Conservation (phyloP, 2,113 vertebrate genomes). For the Sialia sialis region DNA sequence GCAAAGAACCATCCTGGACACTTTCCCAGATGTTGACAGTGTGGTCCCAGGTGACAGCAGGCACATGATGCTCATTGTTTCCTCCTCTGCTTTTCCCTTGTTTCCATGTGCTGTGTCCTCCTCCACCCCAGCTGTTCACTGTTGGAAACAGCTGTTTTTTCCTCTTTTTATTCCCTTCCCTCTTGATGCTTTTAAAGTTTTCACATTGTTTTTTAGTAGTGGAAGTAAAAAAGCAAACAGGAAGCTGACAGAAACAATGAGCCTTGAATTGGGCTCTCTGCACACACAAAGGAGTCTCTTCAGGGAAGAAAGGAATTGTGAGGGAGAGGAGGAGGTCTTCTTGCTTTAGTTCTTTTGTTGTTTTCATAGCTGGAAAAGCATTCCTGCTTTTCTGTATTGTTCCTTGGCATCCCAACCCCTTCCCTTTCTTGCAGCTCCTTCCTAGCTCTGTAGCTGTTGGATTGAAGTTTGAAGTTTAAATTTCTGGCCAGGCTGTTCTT, state of each 20-base stretch:
- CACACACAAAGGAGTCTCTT: constrained; percentile 35
- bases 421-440: background rate
- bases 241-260: constrained; percentile 71
- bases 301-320: background rate
- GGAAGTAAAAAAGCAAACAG: constrained; percentile 70
- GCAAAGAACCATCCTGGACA: constrained; percentile 80
- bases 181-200: constrained; percentile 28
- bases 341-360: constrained; percentile 27
- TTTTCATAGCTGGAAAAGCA: background rate
- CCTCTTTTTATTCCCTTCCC: background rate
- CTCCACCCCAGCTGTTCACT: constrained; percentile 63
- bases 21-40: constrained; percentile 81
- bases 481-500: background rate
- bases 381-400: constrained; percentile 41
- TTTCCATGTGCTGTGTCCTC: constrained; percentile 22
- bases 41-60: constrained; percentile 83
- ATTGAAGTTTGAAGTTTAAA: background rate
- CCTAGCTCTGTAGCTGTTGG: background rate
- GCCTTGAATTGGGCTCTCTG: constrained; percentile 31
- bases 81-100: constrained; percentile 9
- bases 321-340: constrained; percentile 13
- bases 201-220: constrained; percentile 25
- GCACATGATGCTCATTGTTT: constrained; percentile 35
- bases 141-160: constrained; percentile 70
- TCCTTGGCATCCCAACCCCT: background rate